These are phyloP conservation scores for Petrolisthes cinctipes DNA, from an alignment of 2,888 invertebrate species.

Conservation along the genomic window DNA sequence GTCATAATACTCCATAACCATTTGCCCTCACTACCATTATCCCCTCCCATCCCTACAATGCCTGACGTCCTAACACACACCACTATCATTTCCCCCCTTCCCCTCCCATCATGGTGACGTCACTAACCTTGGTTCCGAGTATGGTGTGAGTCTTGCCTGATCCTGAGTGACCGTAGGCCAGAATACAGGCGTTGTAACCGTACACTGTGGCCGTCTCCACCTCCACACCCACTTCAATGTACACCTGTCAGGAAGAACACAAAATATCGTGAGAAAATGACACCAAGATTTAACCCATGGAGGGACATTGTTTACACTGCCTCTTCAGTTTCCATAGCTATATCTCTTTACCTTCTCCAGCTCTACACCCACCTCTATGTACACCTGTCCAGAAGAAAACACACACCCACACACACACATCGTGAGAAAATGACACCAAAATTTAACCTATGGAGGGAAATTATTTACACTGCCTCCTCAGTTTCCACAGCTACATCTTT, in stretches of 20 bases:
- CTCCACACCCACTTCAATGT: constrained; percentile 77
- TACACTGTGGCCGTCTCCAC: constrained; percentile 76
- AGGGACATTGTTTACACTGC: not conserved
- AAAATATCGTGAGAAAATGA: not conserved
- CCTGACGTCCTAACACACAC: not conserved
- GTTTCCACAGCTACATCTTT: no score
- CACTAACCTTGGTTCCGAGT: constrained; percentile 70
- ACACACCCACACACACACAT: no score
- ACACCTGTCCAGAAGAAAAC: no score
- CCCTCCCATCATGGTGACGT: not conserved
- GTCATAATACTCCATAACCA: not conserved
- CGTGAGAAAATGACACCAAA: no score
- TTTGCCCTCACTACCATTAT: not conserved
- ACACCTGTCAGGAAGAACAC: constrained; percentile 73
- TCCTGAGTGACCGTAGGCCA: constrained; percentile 72
- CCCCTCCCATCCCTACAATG: not conserved
- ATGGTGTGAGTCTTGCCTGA: constrained; percentile 73
- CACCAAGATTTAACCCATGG: not conserved
- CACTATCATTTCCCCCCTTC: not conserved
- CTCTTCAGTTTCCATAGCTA: not conserved
- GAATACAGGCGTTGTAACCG: constrained; percentile 74
- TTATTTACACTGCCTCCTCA: no score
- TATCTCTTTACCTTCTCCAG: no score
- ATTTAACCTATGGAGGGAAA: not conserved
- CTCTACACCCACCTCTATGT: no score